Conservation (phyloP, 1,140 invertebrate genomes). For the Diorhabda carinulata region DNA sequence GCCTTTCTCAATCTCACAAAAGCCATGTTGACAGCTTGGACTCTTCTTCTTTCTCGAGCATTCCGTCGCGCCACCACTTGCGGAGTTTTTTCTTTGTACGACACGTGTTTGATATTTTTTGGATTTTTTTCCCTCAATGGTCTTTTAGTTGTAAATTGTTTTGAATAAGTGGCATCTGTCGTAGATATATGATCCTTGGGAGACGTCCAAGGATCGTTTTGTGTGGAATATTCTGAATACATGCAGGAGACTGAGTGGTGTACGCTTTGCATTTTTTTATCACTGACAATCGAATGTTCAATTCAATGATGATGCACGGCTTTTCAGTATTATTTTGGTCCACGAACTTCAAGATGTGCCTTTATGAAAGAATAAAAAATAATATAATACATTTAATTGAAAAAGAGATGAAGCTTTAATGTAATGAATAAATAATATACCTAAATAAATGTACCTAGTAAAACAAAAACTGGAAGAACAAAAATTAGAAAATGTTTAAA, state of each 20-base stretch:
- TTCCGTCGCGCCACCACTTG: conserved; percentile 56
- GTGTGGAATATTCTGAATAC: conserved; percentile 4
- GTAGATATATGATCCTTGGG: conserved; percentile 17
- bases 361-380: too few relatives aligned
- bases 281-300: too few relatives aligned
- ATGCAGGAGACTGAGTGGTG: conserved; percentile 3
- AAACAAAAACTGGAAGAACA: too few relatives aligned
- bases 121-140: conserved; percentile 26
- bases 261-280: neutral
- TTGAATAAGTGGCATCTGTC: conserved; percentile 21
- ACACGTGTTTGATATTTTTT: conserved; percentile 37
- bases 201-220: neutral
- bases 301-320: too few relatives aligned
- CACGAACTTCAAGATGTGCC: too few relatives aligned
- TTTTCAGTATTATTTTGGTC: too few relatives aligned
- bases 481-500: too few relatives aligned
- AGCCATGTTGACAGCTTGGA: conserved; percentile 57
- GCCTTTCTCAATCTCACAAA: conserved; percentile 51
- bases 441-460: too few relatives aligned
- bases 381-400: too few relatives aligned
- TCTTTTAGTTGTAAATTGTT: conserved; percentile 4
- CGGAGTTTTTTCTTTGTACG: conserved; percentile 45
- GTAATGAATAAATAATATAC: too few relatives aligned
- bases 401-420: too few relatives aligned
- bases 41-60: conserved; percentile 54